Percentiles rank a stretch among this genome's conserved stretches.
Evolutionary conservation across 1,140 invertebrate species (phyloP).

Genomic region (Drosophila quadrilineata): DNA sequence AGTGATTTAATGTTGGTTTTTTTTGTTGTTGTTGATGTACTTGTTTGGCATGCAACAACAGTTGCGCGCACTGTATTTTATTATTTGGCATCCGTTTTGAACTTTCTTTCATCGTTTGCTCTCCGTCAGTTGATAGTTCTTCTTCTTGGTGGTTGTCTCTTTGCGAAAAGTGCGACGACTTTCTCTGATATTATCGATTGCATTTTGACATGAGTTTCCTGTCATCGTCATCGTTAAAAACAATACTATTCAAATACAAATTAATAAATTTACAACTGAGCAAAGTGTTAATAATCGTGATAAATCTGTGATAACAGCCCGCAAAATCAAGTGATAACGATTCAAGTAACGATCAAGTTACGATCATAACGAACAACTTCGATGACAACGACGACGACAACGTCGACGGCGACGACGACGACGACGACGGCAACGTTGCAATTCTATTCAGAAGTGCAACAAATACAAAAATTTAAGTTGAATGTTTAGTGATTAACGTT

Average conservation of each 20-base stretch:
- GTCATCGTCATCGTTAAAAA: constrained; percentile 6
- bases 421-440: neutral
- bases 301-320: constrained; percentile 47
- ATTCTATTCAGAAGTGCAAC: no score
- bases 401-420: no score
- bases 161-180: constrained; percentile 20
- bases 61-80: constrained; percentile 28
- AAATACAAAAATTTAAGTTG: neutral
- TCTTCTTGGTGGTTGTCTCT: constrained; percentile 24
- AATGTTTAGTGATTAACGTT: constrained; percentile 62
- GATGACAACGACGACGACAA: constrained; percentile 11
- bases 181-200: constrained; percentile 52
- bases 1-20: neutral
- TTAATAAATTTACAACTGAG: constrained; percentile 17
- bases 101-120: constrained; percentile 43
- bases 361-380: constrained; percentile 26
- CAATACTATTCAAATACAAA: neutral
- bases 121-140: constrained; percentile 4
- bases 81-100: constrained; percentile 38
- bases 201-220: neutral
- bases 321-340: constrained; percentile 21
- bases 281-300: constrained; percentile 30
- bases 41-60: constrained; percentile 25
- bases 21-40: constrained; percentile 4
- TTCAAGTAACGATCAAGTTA: constrained; percentile 14